phyloP scores from a whole-genome alignment of 2,888 invertebrate species.

The Vannuccia rotundouncinata region DNA sequence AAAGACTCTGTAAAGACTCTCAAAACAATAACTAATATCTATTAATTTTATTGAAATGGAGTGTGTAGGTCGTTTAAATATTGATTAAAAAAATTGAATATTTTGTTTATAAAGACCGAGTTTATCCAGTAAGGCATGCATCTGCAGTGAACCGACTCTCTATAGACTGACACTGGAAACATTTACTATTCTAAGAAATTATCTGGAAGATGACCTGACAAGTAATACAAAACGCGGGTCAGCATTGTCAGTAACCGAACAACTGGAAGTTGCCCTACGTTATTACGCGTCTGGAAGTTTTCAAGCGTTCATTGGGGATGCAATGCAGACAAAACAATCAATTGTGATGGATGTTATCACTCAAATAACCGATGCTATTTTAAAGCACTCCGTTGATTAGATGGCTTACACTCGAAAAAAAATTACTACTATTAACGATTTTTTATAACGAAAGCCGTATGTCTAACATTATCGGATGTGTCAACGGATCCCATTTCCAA shows the following conservation, averaged over 20 bases:
- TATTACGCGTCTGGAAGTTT: background rate
- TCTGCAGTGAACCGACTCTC: background rate
- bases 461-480: conserved; percentile 16
- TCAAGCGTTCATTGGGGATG: background rate
- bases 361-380: conserved; percentile 20
- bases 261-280: conserved; percentile 4
- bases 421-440: background rate
- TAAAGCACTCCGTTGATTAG: background rate
- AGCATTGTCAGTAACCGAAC: background rate
- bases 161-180: background rate
- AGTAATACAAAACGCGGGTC: background rate
- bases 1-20: background rate
- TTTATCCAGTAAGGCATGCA: background rate
- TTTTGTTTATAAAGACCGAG: background rate
- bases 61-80: background rate
- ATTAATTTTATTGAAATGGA: background rate
- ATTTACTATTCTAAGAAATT: background rate
- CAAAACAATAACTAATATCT: background rate
- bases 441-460: background rate
- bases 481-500: conserved; percentile 7
- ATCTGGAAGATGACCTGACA: background rate
- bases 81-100: background rate
- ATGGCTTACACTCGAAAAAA: background rate
- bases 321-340: background rate
- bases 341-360: background rate